Base-by-base conservation (phyloP, 2,888 invertebrate genomes). In the Melanotus villosus region DNA sequence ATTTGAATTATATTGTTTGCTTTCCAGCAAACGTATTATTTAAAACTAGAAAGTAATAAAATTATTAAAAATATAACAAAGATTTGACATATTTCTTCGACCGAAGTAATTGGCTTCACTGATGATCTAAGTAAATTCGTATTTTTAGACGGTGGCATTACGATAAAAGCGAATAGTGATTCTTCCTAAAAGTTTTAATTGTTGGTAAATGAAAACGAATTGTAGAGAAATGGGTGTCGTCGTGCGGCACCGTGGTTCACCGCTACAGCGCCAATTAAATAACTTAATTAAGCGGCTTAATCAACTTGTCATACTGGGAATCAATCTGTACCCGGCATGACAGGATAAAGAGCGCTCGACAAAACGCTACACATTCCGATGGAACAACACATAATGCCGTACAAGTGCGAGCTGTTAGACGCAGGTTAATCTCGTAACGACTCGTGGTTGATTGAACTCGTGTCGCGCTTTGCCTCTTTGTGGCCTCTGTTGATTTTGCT, bases 241-340 rank as follows among this genome's bases (percentile, higher is more conserved):
- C 14, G 50, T 16, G 30, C 67, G 68, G 71, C 72, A 70, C 59
- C 76, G 79, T 78, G 76, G 80, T 80, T 78, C 77, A 76, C 80
- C 80, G 80, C 79, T 78, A 79, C 72, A 77, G 79, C 77, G 78
- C 82, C 85, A 87, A 87, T 87, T 87, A 87, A 87, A 86, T 86
- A 85, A 86, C 87, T 87, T 87, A 87, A 87, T 87, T 87, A 87
- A 86, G 84, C 85, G 85, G 84, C 84, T 86, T 86, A 86, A 87
- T 87, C 86, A 86, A 86, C 85, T 85, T 86, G 86, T 86, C 86
- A 86, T 83, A 84, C 84, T 78, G 84, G 78, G 82, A 83, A 83
- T 83, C 82, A 83, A 82, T 82, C 80, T 77, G 78, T 72, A 77
- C 73, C 70, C 65, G 62, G 70, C 69, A 60, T 73, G 78, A 78